phyloP scores from a whole-genome alignment of 2,797 vertebrate species.

The Echeneis naucrates region DNA sequence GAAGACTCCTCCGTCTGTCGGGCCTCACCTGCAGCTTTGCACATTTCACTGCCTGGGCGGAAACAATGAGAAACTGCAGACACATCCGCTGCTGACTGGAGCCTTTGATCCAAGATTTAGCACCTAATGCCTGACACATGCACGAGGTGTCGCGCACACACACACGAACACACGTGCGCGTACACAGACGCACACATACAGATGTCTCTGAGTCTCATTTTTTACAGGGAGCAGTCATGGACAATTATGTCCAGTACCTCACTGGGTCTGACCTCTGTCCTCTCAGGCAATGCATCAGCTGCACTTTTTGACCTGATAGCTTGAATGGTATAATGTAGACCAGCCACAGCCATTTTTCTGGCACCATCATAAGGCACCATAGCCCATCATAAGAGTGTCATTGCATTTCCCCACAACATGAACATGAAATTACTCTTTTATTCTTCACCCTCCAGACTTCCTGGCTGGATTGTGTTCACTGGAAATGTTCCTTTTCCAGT shows the following conservation, averaged over 20 bases:
- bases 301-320: neutral
- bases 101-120: conserved; percentile 63
- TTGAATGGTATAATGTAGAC: neutral
- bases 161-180: no score
- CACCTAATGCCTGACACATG: conserved; percentile 46
- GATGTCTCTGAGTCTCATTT: conserved; percentile 20
- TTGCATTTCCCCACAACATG: neutral
- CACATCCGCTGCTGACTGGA: conserved; percentile 29
- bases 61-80: conserved; percentile 65
- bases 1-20: conserved; percentile 35
- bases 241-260: neutral
- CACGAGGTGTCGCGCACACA: neutral
- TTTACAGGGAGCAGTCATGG: conserved; percentile 13
- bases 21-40: conserved; percentile 58
- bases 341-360: neutral
- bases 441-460: no score
- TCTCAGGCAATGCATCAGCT: neutral
- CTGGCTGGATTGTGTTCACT: neutral
- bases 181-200: neutral
- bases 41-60: conserved; percentile 54
- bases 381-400: neutral
- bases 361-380: neutral
- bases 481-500: neutral
- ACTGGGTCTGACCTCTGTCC: neutral
- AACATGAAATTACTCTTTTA: no score